Percentiles rank a stretch among this genome's conserved stretches.
Conservation (phyloP, 2,888 invertebrate species). For the Eristalis tenax region DNA sequence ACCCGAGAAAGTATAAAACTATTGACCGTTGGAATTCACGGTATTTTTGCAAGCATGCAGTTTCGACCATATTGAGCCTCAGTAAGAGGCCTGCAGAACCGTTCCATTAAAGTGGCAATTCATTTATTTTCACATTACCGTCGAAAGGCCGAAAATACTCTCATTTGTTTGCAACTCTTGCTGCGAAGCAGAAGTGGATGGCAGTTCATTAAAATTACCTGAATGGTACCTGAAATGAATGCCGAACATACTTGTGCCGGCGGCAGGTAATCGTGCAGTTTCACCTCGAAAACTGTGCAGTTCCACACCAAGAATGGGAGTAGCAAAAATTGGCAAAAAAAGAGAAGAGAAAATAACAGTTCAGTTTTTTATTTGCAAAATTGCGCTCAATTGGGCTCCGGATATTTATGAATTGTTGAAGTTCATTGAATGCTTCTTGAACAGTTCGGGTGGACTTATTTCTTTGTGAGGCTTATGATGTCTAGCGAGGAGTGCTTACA, state of each 20-base stretch:
- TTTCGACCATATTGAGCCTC: not conserved
- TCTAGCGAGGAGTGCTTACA: too few relatives aligned
- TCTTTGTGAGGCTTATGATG: too few relatives aligned
- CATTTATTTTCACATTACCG: constrained; percentile 5
- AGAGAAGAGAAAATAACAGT: too few relatives aligned
- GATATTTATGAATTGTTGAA: too few relatives aligned
- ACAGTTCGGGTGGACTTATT: too few relatives aligned
- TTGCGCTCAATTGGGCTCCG: too few relatives aligned
- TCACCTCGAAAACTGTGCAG: too few relatives aligned
- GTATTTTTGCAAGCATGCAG: not conserved
- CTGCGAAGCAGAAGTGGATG: not conserved
- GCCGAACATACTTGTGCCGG: not conserved
- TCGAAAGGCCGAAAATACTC: not conserved
- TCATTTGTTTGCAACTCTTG: not conserved
- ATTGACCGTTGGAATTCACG: not conserved
- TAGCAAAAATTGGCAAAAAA: too few relatives aligned
- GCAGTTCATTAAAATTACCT: not conserved
- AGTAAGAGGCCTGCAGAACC: not conserved
- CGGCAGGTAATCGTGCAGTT: too few relatives aligned
- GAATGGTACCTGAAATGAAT: not conserved
- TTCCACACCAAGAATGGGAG: too few relatives aligned
- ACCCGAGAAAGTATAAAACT: not conserved
- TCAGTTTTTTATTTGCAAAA: too few relatives aligned
- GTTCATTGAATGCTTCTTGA: too few relatives aligned
- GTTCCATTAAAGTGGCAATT: not conserved